These are phyloP conservation scores for Etheostoma perlongum DNA, from an alignment of 2,797 vertebrate species.

Conservation along the genomic window DNA sequence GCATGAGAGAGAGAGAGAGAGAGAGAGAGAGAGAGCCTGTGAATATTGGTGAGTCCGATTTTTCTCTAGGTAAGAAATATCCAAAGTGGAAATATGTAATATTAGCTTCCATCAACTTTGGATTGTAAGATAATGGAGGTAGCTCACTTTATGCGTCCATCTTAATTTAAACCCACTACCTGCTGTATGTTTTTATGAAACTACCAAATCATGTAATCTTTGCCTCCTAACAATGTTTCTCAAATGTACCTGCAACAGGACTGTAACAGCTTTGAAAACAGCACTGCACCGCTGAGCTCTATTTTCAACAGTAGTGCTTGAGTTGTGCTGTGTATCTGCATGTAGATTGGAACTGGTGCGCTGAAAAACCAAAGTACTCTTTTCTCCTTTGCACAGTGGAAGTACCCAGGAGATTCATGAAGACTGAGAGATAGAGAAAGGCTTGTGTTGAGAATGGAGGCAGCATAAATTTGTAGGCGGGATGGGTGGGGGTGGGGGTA, in stretches of 20 bases:
- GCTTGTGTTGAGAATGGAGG: slow-evolving; percentile 34
- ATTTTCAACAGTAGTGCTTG: slow-evolving; percentile 27
- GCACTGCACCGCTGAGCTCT: slow-evolving; percentile 14
- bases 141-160: neutral
- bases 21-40: neutral
- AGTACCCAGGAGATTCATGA: slow-evolving; percentile 50
- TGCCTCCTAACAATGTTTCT: slow-evolving; percentile 25
- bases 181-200: slow-evolving; percentile 4
- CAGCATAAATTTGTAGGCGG: slow-evolving; percentile 46
- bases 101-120: slow-evolving; percentile 9
- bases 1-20: no score
- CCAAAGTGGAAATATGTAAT: neutral
- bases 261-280: slow-evolving; percentile 42
- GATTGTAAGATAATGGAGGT: slow-evolving; percentile 8
- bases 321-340: slow-evolving; percentile 24
- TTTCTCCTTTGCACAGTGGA: slow-evolving; percentile 41
- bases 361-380: slow-evolving; percentile 44
- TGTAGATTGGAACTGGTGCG: slow-evolving; percentile 31
- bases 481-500: slow-evolving; percentile 19
- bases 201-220: slow-evolving; percentile 10
- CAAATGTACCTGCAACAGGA: slow-evolving; percentile 30
- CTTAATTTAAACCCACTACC: slow-evolving; percentile 2
- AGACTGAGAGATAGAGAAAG: slow-evolving; percentile 29
- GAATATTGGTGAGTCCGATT: slow-evolving; percentile 10
- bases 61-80: slow-evolving; percentile 1